phyloP scores from a whole-genome alignment of 2,113 vertebrate genomes.

The Phrynosoma blainvillii region DNA sequence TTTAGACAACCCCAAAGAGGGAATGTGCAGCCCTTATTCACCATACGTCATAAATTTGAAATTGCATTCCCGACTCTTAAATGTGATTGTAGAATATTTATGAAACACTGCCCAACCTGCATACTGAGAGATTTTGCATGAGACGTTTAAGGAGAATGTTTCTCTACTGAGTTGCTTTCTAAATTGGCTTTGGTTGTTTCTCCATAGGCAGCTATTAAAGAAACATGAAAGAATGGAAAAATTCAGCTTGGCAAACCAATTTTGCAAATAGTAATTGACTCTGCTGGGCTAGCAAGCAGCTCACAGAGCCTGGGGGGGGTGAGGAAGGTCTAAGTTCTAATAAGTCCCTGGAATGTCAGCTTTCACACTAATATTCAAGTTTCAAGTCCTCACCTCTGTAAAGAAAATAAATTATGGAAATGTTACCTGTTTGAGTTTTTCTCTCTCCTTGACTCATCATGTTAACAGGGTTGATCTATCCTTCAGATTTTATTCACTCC shows the following conservation, averaged over 20 bases:
- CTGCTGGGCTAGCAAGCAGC: background rate
- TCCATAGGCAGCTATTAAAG: constrained; percentile 15
- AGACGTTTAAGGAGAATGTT: constrained; percentile 29
- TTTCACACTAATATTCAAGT: background rate
- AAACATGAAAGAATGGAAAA: constrained; percentile 44
- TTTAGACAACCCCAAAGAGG: constrained; percentile 33
- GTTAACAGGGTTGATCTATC: no score
- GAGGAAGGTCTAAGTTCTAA: background rate
- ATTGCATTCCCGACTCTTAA: constrained; percentile 32
- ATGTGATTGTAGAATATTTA: constrained; percentile 12
- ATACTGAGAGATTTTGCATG: constrained; percentile 34
- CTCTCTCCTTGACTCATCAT: no score
- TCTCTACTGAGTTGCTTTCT: constrained; percentile 42
- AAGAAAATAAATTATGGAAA: background rate
- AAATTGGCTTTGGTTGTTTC: constrained; percentile 5
- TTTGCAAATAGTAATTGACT: background rate
- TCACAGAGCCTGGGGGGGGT: background rate
- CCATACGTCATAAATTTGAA: constrained; percentile 45
- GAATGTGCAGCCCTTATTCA: constrained; percentile 34
- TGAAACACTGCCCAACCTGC: constrained; percentile 40
- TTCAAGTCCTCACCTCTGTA: background rate
- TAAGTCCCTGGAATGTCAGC: background rate
- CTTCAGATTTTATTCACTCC: no score
- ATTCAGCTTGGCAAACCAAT: constrained; percentile 17
- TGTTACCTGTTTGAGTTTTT: background rate